Evolutionary conservation across 2,888 invertebrate genomes (phyloP).

Genomic region (Drosophila eohydei): DNA sequence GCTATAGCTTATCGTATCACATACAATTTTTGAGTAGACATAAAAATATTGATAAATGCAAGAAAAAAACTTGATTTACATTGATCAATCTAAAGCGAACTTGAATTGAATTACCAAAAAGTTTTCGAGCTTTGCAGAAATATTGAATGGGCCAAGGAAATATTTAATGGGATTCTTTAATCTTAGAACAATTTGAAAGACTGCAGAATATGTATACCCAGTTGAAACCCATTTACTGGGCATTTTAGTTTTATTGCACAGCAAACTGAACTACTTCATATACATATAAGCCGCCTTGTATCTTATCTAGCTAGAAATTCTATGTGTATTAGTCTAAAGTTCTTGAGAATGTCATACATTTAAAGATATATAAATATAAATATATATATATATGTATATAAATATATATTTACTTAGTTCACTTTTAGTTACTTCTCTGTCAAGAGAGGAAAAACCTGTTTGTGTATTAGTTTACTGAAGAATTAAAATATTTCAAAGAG

Average conservation of each 20-base stretch:
- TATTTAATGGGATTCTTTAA: too few species aligned
- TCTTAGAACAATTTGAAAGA: too few species aligned
- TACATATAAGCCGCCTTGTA: slow-evolving; percentile 23
- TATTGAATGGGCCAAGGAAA: not conserved
- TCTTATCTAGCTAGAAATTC: slow-evolving; percentile 50
- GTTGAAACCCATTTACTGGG: slow-evolving; percentile 2
- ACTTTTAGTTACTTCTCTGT: not conserved
- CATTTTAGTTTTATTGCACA: slow-evolving; percentile 37
- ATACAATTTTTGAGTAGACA: not conserved
- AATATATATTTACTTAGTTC: not conserved
- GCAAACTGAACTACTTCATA: slow-evolving; percentile 10
- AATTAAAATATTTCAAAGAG: slow-evolving; percentile 7
- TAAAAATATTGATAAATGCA: not conserved
- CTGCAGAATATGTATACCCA: slow-evolving; percentile 1
- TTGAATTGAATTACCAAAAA: too few species aligned
- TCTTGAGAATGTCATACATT: slow-evolving; percentile 26
- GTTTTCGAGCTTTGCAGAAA: not conserved
- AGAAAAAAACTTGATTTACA: not conserved
- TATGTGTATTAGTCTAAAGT: slow-evolving; percentile 21
- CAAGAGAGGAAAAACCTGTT: slow-evolving; percentile 27
- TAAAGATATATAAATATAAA: not conserved
- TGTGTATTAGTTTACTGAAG: not conserved
- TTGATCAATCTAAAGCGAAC: not conserved
- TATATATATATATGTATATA: not conserved
- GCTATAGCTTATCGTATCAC: slow-evolving; percentile 1